phyloP scores from a whole-genome alignment of 1,140 invertebrate genomes.

The Melanaphis sacchari region DNA sequence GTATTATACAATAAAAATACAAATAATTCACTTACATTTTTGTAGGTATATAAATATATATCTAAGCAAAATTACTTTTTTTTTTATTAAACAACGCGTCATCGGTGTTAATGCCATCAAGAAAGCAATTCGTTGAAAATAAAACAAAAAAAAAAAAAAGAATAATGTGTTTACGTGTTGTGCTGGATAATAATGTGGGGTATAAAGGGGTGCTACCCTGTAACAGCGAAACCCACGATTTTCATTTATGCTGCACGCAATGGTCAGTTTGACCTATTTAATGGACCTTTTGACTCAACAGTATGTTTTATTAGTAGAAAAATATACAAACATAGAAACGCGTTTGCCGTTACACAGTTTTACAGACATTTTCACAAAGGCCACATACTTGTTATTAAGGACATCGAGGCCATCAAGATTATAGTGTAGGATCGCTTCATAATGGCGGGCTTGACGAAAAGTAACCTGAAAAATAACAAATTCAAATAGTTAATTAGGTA shows the following conservation, averaged over 20 bases:
- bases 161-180: slow-evolving; percentile 12
- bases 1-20: background rate
- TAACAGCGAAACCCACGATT: background rate
- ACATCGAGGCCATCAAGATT: slow-evolving; percentile 44
- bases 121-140: slow-evolving; percentile 2
- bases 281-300: slow-evolving; percentile 45
- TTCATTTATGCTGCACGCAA: slow-evolving; percentile 39
- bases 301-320: background rate
- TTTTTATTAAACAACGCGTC: background rate
- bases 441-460: background rate
- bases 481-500: background rate
- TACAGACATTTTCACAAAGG: slow-evolving; percentile 5
- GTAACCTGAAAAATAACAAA: slow-evolving; percentile 31
- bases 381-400: slow-evolving; percentile 41
- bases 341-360: background rate
- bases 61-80: slow-evolving; percentile 14
- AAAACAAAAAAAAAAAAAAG: background rate
- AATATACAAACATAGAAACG: background rate
- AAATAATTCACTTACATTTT: background rate
- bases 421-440: slow-evolving; percentile 46
- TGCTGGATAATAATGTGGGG: background rate
- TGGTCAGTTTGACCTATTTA: slow-evolving; percentile 55
- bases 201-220: background rate
- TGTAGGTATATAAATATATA: background rate
- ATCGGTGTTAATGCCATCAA: background rate